Conservation (phyloP, 2,113 vertebrate species). For the Gasterosteus aculeatus region DNA sequence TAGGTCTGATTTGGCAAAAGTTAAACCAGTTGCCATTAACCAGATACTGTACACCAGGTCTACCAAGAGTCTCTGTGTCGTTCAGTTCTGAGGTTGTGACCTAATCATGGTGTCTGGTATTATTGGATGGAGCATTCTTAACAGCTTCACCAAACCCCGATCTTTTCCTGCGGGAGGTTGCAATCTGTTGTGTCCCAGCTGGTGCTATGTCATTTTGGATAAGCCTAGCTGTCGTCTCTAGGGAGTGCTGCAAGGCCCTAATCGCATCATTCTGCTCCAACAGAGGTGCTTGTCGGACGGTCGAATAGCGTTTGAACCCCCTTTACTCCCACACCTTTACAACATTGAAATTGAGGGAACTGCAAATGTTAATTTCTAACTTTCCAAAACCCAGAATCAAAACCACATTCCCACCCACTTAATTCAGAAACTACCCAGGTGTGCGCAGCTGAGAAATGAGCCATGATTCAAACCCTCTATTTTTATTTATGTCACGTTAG, state of each 20-base stretch:
- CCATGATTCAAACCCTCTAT: background rate
- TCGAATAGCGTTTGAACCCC: background rate
- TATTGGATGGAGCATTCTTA: background rate
- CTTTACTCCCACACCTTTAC: conserved; percentile 4
- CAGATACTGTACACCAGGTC: background rate
- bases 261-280: background rate
- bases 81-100: background rate
- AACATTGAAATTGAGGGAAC: background rate
- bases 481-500: background rate
- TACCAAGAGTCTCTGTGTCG: background rate
- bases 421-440: background rate
- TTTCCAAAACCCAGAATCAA: background rate
- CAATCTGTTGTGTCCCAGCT: conserved; percentile 4
- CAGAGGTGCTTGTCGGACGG: conserved; percentile 1
- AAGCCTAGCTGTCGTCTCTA: background rate
- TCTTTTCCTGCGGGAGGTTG: background rate
- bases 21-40: background rate
- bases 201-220: background rate
- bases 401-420: background rate
- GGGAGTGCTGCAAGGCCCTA: background rate
- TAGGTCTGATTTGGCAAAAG: background rate
- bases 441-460: background rate
- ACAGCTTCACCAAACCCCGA: background rate
- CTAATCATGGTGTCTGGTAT: background rate
- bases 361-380: background rate